These are phyloP conservation scores for Calameuta pallipes DNA, from an alignment of 2,888 invertebrate species.

Conservation along the genomic window DNA sequence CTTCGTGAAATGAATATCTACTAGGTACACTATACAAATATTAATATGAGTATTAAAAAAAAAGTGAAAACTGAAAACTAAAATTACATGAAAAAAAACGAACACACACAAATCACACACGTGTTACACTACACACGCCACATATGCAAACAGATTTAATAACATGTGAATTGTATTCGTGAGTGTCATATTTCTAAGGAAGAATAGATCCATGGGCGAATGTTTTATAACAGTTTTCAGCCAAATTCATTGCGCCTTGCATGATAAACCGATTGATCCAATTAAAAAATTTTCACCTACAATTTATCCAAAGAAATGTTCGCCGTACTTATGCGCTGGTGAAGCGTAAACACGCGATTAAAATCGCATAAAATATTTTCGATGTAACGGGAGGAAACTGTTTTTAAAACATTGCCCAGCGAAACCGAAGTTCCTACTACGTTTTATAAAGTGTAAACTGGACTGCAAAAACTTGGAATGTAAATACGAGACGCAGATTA, in stretches of 20 bases:
- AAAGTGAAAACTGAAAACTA: slow-evolving; percentile 25
- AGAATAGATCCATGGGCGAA: slow-evolving; percentile 65
- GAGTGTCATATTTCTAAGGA: slow-evolving; percentile 66
- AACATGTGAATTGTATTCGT: slow-evolving; percentile 63
- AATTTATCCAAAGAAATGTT: slow-evolving; percentile 10
- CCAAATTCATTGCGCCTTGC: slow-evolving; percentile 41
- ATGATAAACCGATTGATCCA: slow-evolving; percentile 16
- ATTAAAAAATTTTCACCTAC: slow-evolving; percentile 19
- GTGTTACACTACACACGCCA: neutral
- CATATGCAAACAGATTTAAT: slow-evolving; percentile 22
- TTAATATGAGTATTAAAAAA: slow-evolving; percentile 56
- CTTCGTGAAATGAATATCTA: slow-evolving; percentile 59
- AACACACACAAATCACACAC: neutral
- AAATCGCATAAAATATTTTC: slow-evolving; percentile 9
- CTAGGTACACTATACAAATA: slow-evolving; percentile 56
- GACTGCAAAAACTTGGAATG: slow-evolving; percentile 58
- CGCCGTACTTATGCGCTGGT: neutral
- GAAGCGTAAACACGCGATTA: neutral
- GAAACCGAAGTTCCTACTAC: slow-evolving; percentile 75
- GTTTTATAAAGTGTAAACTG: slow-evolving; percentile 65
- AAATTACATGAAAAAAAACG: neutral
- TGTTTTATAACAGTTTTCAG: slow-evolving; percentile 65
- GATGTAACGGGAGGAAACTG: slow-evolving; percentile 57
- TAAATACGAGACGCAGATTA: slow-evolving; percentile 50
- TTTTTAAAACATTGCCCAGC: slow-evolving; percentile 68